These are phyloP conservation scores for Glossophaga mutica DNA, from an alignment of 2,797 vertebrate genomes.

Conservation along the genomic window DNA sequence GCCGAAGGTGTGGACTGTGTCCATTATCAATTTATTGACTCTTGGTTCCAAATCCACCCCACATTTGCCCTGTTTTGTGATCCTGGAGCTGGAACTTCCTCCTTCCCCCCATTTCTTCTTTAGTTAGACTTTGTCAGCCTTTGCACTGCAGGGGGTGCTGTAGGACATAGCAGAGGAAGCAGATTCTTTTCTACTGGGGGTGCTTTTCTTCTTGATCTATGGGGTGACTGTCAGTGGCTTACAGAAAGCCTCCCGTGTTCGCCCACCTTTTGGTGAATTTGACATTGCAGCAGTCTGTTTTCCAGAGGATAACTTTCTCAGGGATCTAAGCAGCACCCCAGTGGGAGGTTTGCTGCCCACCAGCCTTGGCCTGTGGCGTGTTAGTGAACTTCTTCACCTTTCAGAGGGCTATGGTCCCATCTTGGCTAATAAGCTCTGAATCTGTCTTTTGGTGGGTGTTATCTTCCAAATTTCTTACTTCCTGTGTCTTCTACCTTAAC, in stretches of 20 bases:
- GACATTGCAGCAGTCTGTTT: background rate
- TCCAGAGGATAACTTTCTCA: background rate
- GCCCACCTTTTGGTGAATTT: background rate
- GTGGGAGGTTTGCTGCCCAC: background rate
- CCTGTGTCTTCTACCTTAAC: background rate
- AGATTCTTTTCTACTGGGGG: background rate
- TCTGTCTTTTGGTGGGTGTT: rapidly evolving
- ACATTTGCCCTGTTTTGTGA: background rate
- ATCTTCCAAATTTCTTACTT: background rate
- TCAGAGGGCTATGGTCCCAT: background rate
- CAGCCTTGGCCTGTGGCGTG: background rate
- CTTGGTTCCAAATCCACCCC: background rate
- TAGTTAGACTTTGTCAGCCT: background rate
- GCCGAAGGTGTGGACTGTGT: background rate
- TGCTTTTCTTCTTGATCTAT: background rate
- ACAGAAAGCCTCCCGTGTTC: background rate
- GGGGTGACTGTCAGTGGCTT: background rate
- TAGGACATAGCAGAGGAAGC: no score
- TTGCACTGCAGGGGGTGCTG: background rate
- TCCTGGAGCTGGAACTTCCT: background rate
- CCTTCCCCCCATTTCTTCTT: background rate
- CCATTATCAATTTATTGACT: background rate
- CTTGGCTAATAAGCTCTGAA: background rate
- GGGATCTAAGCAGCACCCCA: background rate
- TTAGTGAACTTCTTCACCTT: background rate